Evolutionary conservation across 2,797 vertebrate species (phyloP).

Genomic region (Urosaurus nigricauda): DNA sequence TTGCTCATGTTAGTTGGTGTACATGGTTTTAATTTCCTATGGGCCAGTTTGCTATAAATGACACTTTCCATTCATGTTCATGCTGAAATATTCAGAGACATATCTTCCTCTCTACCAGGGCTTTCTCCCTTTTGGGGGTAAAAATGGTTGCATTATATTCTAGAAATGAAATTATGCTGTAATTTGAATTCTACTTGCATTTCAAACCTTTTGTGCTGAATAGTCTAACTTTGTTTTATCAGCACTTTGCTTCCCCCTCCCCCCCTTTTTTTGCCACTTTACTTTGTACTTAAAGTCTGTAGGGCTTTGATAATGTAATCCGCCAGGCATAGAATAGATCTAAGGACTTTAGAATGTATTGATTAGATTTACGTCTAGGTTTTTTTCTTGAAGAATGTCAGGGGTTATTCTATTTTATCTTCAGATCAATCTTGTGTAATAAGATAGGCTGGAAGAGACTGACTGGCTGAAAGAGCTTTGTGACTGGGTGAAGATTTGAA

Average conservation of each 20-base stretch:
- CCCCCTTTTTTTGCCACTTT: background rate
- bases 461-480: background rate
- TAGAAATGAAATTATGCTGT: conserved; percentile 10
- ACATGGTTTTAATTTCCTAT: background rate
- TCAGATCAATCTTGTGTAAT: background rate
- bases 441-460: background rate
- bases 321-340: background rate
- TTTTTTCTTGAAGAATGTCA: background rate
- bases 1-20: background rate
- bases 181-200: background rate
- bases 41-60: background rate
- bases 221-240: conserved; percentile 22
- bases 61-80: background rate
- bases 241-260: background rate
- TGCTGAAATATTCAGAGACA: background rate
- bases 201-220: conserved; percentile 1
- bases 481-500: background rate
- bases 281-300: conserved; percentile 14
- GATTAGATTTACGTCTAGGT: background rate
- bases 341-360: conserved; percentile 8
- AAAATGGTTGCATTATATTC: background rate
- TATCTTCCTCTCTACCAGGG: background rate
- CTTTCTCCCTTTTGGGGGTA: background rate
- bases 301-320: conserved; percentile 12
- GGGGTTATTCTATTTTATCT: conserved; percentile 9